Percentiles rank a stretch among this genome's conserved stretches.
phyloP scores from a whole-genome alignment of 1,140 invertebrate species.

The Bicyclus anynana region DNA sequence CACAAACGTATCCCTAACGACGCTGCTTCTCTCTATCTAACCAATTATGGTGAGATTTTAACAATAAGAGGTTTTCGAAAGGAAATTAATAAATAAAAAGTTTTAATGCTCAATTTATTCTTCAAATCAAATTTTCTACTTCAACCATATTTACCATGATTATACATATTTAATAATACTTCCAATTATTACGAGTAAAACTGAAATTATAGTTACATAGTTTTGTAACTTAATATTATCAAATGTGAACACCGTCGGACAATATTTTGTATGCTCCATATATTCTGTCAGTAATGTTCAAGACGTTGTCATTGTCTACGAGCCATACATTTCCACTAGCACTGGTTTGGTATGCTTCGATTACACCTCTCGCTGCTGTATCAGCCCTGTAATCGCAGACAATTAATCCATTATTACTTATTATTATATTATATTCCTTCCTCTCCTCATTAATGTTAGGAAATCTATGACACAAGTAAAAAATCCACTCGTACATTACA shows the following conservation, averaged over 20 bases:
- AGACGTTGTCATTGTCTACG: conserved; percentile 15
- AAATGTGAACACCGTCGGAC: background rate
- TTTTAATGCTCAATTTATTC: too few relatives aligned
- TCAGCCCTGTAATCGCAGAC: conserved; percentile 21
- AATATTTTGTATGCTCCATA: conserved; percentile 28
- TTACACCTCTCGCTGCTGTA: conserved; percentile 27
- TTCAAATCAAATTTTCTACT: too few relatives aligned
- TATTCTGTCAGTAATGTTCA: conserved; percentile 31
- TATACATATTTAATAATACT: too few relatives aligned
- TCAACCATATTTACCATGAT: too few relatives aligned
- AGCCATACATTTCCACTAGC: conserved; percentile 38
- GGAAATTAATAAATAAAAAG: too few relatives aligned
- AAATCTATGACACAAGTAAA: too few relatives aligned
- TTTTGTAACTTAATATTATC: background rate
- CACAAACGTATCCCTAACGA: too few relatives aligned
- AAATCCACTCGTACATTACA: too few relatives aligned
- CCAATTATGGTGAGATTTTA: too few relatives aligned
- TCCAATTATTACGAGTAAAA: background rate
- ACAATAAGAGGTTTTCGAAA: too few relatives aligned
- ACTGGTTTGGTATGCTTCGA: conserved; percentile 34
- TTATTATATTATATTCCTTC: background rate
- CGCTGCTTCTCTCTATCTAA: too few relatives aligned
- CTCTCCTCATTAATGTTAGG: too few relatives aligned
- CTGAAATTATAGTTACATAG: background rate
- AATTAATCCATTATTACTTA: background rate